These are phyloP conservation scores for Dipodomys stephensi DNA, from an alignment of 2,113 vertebrate genomes.

Conservation along the genomic window DNA sequence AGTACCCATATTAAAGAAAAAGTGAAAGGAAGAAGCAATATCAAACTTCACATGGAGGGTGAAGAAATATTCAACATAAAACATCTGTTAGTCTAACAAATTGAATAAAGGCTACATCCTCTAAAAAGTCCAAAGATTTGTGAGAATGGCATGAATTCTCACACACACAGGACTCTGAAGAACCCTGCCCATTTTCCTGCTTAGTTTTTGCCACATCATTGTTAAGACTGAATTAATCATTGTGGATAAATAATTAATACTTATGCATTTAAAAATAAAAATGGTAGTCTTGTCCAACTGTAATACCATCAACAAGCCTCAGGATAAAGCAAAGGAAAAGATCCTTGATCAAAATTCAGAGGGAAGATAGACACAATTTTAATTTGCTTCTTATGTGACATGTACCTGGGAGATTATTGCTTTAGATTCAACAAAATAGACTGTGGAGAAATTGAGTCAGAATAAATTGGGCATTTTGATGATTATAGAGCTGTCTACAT, in stretches of 20 bases:
- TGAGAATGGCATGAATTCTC: not conserved
- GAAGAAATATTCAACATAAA: constrained; percentile 24
- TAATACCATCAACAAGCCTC: constrained; percentile 1
- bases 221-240: not conserved
- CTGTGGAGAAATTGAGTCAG: not conserved
- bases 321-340: constrained; percentile 27
- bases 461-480: constrained; percentile 34
- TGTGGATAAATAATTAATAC: not conserved
- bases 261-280: not conserved
- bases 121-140: not conserved
- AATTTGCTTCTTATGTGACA: constrained; percentile 24
- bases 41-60: not conserved
- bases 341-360: constrained; percentile 38
- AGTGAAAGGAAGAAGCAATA: not conserved
- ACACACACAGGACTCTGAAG: not conserved
- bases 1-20: not conserved
- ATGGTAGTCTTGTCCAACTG: not conserved
- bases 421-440: constrained; percentile 27
- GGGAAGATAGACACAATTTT: not conserved
- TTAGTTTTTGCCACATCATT: not conserved
- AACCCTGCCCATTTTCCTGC: not conserved
- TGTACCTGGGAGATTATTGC: not conserved
- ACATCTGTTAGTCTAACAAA: constrained; percentile 55
- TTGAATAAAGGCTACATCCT: constrained; percentile 11
- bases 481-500: not conserved